phyloP scores from a whole-genome alignment of 2,888 invertebrate genomes.

The Coenonympha glycerion region DNA sequence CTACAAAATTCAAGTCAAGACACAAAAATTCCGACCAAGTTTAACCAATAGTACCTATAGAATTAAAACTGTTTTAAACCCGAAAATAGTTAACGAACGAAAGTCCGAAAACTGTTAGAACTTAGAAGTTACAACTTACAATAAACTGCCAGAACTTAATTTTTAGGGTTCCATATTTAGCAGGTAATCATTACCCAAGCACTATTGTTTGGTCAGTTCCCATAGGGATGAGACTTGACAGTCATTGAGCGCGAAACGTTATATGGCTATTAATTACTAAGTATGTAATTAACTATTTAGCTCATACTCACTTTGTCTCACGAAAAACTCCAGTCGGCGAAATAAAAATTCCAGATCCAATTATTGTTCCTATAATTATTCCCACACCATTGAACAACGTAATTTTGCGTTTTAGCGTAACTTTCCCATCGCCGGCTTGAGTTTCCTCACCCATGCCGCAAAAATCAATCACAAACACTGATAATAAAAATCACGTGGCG shows the following conservation, averaged over 20 bases:
- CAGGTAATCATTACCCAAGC: too few relatives aligned
- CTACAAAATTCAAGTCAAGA: not conserved
- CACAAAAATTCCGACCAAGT: not conserved
- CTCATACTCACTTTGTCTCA: slow-evolving; percentile 76
- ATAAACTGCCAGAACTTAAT: too few relatives aligned
- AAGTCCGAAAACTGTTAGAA: too few relatives aligned
- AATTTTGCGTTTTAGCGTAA: slow-evolving; percentile 86
- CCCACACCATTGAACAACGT: slow-evolving; percentile 90
- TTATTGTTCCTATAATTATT: slow-evolving; percentile 91
- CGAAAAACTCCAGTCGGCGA: slow-evolving; percentile 87
- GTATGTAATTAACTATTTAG: too few relatives aligned
- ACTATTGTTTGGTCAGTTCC: too few relatives aligned
- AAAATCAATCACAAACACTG: slow-evolving; percentile 62
- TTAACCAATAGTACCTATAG: too few relatives aligned
- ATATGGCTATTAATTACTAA: not conserved
- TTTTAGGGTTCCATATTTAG: too few relatives aligned
- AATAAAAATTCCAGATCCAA: slow-evolving; percentile 94
- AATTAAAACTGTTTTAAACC: too few relatives aligned
- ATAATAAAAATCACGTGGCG: slow-evolving; percentile 57
- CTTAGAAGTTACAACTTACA: too few relatives aligned
- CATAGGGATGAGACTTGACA: not conserved
- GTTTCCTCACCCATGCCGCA: slow-evolving; percentile 71
- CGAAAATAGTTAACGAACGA: too few relatives aligned
- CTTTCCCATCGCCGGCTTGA: slow-evolving; percentile 68
- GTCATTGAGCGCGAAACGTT: not conserved